Evolutionary conservation across 1,140 invertebrate species (phyloP), one percentile per base, ranked within the genome.

Genomic region (Zophobas morio): DNA sequence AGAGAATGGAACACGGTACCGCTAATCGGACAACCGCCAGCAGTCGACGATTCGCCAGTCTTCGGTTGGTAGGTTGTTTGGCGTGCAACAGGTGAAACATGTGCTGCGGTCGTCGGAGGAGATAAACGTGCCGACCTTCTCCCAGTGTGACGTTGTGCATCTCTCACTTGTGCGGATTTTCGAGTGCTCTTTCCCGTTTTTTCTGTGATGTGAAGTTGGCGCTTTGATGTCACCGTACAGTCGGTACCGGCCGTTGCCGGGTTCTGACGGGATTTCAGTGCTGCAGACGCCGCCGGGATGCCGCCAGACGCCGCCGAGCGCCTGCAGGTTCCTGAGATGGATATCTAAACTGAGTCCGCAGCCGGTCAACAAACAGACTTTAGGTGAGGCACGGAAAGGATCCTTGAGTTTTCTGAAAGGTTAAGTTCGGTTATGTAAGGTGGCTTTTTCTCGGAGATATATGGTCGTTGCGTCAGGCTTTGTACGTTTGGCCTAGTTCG

Each of bases 281-380:
- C 76, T 85, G 40, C 84, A 84, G 51, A 78, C 82, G 6, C 78
- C 81, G 20, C 81, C 80, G 51, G 76, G 78, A 74, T 86, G 83
- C 76, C 80, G 84, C 2, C 79, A 78, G 40, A 60, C 82, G 5
- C 54, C 82, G 4, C 74, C 81, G 2, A 84, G 82, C 42, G 85
- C 85, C 1, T 86, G 85, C 76, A 78, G 85, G 6, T 86, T 86
- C 75, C 79, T 86, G 40, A 81, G 85, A 49, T 86, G 85, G 85
- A 85, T 86, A 66, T 81, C 85, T 1, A 85, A 85, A 63, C 78
- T 86, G 20, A 82, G 85, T 75, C 84, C 85, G 33, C 85, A 86
- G 78, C 83, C 85, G 32, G 84, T 84, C 49, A 85, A 86, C 78
- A 86, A 86, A 74, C 82, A 83, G 70, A 74, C 57, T 35, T 79